Base-by-base conservation (phyloP, 1,140 invertebrate genomes). In the Calosoma granatense region DNA sequence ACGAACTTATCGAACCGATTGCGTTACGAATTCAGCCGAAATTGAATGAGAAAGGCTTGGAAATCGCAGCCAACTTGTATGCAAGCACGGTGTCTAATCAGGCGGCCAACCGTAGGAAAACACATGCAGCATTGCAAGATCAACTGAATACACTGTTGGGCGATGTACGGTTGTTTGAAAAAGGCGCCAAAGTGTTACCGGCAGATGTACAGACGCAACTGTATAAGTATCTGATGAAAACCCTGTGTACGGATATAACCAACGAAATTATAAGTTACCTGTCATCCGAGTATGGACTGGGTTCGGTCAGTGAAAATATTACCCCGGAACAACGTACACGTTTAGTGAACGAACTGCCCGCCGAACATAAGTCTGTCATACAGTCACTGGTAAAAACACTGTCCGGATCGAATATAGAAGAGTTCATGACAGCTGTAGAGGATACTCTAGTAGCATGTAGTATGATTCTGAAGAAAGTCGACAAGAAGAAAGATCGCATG, bases 81-180 rank as follows among this genome's bases (percentile, higher is more conserved):
- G 82, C 86, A 58, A 79, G 84, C 52, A 81, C 85, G 53, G 70
- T 89, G 14, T 79, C 87, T 64, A 81, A 84, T 61, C 71, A 78
- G 22, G 80, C 79, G 51, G 76, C 82, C 65, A 80, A 78, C 68
- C 71, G 85, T 61, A 76, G 87, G 43, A 88, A 91, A 70, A 87
- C 83, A 0, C 87, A 90, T 65, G 81, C 81, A 19, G 85, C 89
- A 43, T 69, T 91, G 21, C 87, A 92, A 73, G 88, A 95, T 57
- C 87, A 86, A 67, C 72, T 95, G 1, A 88, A 89, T 67, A 76
- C 81, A 17, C 69, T 92, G 11, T 75, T 85, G 15, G 79, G 80
- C 51, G 90, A 93, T 67, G 82, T 92, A 22, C 80, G 83, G 60
- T 72, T 94, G 17, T 95, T 90, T 75, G 87, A 94, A 56, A 94